Evolutionary conservation across 2,113 vertebrate genomes (phyloP), one percentile per base, ranked within the genome.

Genomic region (Procavia capensis): DNA sequence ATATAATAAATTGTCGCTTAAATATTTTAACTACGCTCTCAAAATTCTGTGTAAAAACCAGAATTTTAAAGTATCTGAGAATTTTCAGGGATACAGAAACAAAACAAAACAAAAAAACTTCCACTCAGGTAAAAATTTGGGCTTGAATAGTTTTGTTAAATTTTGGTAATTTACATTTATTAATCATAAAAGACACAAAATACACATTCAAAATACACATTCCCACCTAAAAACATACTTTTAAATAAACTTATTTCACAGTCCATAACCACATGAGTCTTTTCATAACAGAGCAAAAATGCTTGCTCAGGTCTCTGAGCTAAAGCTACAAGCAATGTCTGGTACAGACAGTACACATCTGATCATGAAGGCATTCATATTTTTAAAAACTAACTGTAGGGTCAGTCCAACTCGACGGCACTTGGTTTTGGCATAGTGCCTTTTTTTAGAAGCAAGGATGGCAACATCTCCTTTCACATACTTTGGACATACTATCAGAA

Each of bases 371-470:
- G 81, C 6, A 84, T 79, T 64, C 20, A 34, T 81, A 84, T 94
- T 88, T 92, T 92, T 92, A 61, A 92, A 95, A 95, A 14, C 76
- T 85, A 91, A 50, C 57, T 88, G 13, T 76, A n/a, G n/a, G n/a
- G n/a, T n/a, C n/a, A n/a, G n/a, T n/a, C n/a, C n/a, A n/a, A n/a
- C n/a, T n/a, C n/a, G n/a, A n/a, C n/a, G n/a, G n/a, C n/a, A n/a
- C n/a, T n/a, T n/a, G n/a, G n/a, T n/a, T n/a, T n/a, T n/a, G n/a
- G n/a, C n/a, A n/a, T n/a, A 27, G 31, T 84, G n/a, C 59, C 95
- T 24, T 91, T 83, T 81, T 39, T 57, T 50, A 50, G 47, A 50
- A 50, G 47, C 47, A 50, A 50, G 47, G 47, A 50, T 50, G 47
- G 47, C 47, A 50, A 50, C 9, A 50, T 13, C 13, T 50, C 47